Percentiles rank a stretch among this genome's conserved stretches.
phyloP scores from a whole-genome alignment of 2,113 vertebrate species.

The Alexandromys fortis region DNA sequence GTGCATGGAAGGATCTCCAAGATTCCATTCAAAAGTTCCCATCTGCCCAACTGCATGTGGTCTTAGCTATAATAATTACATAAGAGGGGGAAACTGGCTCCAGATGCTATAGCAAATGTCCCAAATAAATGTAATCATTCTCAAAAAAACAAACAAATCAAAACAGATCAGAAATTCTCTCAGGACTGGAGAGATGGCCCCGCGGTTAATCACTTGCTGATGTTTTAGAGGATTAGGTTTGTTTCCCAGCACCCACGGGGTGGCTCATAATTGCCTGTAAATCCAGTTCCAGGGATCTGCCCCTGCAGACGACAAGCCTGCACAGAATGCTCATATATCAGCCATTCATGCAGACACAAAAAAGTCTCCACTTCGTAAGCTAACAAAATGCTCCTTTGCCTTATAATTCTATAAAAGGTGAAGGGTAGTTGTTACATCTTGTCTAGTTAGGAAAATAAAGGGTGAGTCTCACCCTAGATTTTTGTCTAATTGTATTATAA shows the following conservation, averaged over 20 bases:
- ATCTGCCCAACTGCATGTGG: not conserved
- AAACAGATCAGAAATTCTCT: not conserved
- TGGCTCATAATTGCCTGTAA: not conserved
- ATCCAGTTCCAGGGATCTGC: not conserved
- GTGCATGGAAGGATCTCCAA: not conserved
- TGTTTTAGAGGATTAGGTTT: not conserved
- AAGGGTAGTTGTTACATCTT: not conserved
- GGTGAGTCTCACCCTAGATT: not conserved
- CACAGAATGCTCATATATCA: not conserved
- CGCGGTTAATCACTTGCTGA: not conserved
- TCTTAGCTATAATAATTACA: not conserved
- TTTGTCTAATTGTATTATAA: conserved; percentile 38
- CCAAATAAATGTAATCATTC: not conserved
- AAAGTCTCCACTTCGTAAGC: conserved; percentile 4
- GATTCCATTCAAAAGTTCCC: not conserved
- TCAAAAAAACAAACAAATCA: not conserved
- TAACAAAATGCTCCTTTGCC: not conserved
- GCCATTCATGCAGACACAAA: not conserved
- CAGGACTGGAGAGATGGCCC: not conserved
- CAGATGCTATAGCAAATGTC: not conserved
- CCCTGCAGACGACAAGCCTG: not conserved
- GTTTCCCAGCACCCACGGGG: not conserved
- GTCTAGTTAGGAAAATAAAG: conserved; percentile 25
- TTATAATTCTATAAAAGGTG: conserved; percentile 28
- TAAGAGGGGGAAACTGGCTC: not conserved